Evolutionary conservation across 2,888 invertebrate genomes (phyloP).

Genomic region (Drosophila hamatofila): DNA sequence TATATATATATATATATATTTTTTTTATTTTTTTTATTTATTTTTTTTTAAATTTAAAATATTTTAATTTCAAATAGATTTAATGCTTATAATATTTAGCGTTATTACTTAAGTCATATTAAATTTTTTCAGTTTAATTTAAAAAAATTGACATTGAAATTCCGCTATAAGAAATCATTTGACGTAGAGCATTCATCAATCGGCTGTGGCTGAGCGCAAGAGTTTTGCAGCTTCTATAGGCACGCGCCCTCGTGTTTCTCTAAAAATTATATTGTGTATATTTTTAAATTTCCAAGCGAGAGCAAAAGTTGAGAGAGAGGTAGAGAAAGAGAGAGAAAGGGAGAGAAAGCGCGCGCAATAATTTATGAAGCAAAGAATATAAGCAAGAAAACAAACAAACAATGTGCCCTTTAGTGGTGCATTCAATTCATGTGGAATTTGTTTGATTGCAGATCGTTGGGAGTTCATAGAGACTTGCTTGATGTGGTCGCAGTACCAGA

Average conservation of each 20-base stretch:
- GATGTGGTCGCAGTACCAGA: too few relatives aligned
- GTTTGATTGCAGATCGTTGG: not conserved
- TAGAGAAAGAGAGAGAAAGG: not conserved
- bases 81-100: too few relatives aligned
- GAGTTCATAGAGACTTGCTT: not conserved
- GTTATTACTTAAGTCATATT: too few relatives aligned
- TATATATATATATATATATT: too few relatives aligned
- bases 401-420: conserved; percentile 22
- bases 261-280: conserved; percentile 47
- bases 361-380: not conserved
- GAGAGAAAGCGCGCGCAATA: not conserved
- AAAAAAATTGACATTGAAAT: too few relatives aligned
- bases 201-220: not conserved
- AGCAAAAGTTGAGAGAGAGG: not conserved
- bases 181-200: conserved; percentile 22
- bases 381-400: not conserved
- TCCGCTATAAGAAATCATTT: not conserved
- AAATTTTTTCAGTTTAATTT: not conserved
- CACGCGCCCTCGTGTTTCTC: conserved; percentile 49
- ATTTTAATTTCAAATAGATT: too few relatives aligned
- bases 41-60: too few relatives aligned
- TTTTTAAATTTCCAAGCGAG: conserved; percentile 43
- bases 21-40: too few relatives aligned
- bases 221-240: conserved; percentile 32
- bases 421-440: not conserved